phyloP scores from a whole-genome alignment of 2,113 vertebrate genomes.

The Zosterops japonicus region DNA sequence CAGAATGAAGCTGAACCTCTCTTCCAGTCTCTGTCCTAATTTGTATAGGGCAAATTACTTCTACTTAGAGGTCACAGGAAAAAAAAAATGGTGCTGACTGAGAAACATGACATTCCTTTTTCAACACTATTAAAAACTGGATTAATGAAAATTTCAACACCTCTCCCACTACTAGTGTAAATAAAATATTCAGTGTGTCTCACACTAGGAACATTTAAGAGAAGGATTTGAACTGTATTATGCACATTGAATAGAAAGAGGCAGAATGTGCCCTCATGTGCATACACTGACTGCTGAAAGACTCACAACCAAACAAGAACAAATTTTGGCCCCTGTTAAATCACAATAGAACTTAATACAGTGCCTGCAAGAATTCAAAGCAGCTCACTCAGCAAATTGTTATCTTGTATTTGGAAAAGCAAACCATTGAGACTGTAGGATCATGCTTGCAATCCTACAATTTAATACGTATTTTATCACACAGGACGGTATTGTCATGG shows the following conservation, averaged over 20 bases:
- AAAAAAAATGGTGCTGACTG: not conserved
- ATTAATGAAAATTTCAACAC: constrained; percentile 11
- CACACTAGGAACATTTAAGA: not conserved
- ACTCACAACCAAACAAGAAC: not conserved
- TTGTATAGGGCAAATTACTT: not conserved
- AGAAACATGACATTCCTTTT: not conserved
- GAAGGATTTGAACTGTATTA: not conserved
- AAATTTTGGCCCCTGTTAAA: not conserved
- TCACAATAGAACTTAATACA: not conserved
- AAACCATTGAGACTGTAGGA: not conserved
- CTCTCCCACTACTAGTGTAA: not conserved
- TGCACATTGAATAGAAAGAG: not conserved
- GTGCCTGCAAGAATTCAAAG: not conserved
- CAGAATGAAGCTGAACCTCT: not conserved
- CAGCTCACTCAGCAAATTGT: not conserved
- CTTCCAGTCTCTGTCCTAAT: not conserved
- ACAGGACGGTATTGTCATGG: not conserved
- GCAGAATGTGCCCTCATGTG: not conserved
- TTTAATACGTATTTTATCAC: not conserved
- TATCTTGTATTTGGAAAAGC: not conserved
- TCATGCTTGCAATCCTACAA: not conserved
- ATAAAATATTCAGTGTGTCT: not conserved
- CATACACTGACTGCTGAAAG: not conserved
- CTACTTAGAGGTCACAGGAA: not conserved
- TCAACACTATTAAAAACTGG: not conserved